Conservation (phyloP, 2,797 vertebrate species). For the Cetoscarus ocellatus region DNA sequence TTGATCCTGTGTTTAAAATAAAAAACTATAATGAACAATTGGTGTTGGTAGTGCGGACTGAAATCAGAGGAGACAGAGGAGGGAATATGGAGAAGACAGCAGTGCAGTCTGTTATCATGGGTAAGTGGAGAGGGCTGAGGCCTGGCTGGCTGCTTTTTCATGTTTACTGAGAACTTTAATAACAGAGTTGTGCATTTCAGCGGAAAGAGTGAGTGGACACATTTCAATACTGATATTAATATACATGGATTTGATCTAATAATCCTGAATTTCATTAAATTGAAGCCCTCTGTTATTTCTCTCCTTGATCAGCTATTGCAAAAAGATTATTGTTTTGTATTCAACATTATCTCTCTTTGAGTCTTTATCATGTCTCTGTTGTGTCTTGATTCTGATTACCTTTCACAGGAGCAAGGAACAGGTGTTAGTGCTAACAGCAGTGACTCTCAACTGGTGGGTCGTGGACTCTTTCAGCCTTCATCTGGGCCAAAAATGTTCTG, state of each 20-base stretch:
- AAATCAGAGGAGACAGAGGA: conserved; percentile 54
- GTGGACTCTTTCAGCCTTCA: too few species aligned
- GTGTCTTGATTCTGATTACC: neutral
- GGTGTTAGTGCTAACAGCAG: neutral
- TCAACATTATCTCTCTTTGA: neutral
- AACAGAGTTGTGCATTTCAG: conserved; percentile 48
- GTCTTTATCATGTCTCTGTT: too few species aligned
- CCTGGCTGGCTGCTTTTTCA: conserved; percentile 43
- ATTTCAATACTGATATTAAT: conserved; percentile 30
- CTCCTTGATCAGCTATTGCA: neutral
- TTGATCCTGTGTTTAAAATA: conserved; percentile 66
- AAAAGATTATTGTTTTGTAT: neutral
- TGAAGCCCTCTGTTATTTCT: neutral
- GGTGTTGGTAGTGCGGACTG: conserved; percentile 57
- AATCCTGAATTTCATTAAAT: neutral
- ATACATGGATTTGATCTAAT: conserved; percentile 6
- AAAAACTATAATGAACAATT: conserved; percentile 57
- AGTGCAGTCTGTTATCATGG: conserved; percentile 68
- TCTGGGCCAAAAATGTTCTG: too few species aligned
- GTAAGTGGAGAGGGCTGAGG: conserved; percentile 33
- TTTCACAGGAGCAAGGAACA: neutral
- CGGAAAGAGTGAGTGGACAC: conserved; percentile 37
- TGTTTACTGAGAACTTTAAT: conserved; percentile 54
- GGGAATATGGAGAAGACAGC: conserved; percentile 45
- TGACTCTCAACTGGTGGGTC: too few species aligned